Conservation (phyloP, 2,888 invertebrate species). For the Brenthis daphne region DNA sequence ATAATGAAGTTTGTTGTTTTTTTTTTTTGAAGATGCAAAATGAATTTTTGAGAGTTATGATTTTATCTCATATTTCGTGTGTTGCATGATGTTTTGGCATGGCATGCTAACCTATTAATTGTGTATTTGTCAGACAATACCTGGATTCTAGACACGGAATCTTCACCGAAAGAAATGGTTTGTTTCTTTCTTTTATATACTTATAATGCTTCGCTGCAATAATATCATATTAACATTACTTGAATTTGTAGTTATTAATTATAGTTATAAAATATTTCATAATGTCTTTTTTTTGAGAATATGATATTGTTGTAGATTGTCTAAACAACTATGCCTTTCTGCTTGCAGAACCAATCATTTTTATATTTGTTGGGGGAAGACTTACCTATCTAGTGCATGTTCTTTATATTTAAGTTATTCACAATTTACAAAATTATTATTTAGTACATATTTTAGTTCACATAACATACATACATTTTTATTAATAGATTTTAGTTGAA, state of each 20-base stretch:
- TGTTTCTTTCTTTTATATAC: constrained; percentile 62
- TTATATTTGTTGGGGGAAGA: constrained; percentile 21
- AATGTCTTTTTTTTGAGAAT: neutral
- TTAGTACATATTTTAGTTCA: neutral
- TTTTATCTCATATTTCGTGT: constrained; percentile 52
- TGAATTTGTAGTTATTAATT: neutral
- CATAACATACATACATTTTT: neutral
- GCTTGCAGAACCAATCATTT: constrained; percentile 26
- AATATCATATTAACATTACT: constrained; percentile 26
- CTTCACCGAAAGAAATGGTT: constrained; percentile 74
- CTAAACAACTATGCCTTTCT: constrained; percentile 12
- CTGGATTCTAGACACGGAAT: constrained; percentile 79
- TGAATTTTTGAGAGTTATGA: constrained; percentile 13
- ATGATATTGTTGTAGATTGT: constrained; percentile 26
- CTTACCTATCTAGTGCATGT: constrained; percentile 16
- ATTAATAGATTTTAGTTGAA: too few relatives aligned
- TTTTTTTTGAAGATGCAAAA: constrained; percentile 15
- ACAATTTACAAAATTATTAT: neutral
- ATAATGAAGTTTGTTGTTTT: constrained; percentile 3
- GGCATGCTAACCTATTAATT: constrained; percentile 78
- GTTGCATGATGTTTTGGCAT: constrained; percentile 76
- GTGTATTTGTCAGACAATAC: constrained; percentile 81
- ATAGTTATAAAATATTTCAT: too few relatives aligned
- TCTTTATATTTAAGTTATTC: constrained; percentile 5
- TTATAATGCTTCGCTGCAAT: constrained; percentile 30